Evolutionary conservation across 1,140 invertebrate species (phyloP).

Genomic region (Brachionus plicatilis): DNA sequence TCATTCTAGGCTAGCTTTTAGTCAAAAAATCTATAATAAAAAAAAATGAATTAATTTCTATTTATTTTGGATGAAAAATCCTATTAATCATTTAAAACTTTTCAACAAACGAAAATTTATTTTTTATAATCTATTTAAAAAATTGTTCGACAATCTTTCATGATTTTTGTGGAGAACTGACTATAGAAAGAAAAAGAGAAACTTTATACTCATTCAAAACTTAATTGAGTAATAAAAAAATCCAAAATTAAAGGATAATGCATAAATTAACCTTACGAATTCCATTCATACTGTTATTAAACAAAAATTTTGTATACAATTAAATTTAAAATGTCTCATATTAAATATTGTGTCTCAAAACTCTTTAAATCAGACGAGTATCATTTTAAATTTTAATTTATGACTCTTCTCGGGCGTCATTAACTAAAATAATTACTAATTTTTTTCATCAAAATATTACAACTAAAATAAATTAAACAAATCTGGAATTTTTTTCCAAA

Average conservation of each 20-base stretch:
- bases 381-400: background rate
- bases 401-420: background rate
- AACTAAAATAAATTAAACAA: too few relatives aligned
- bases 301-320: background rate
- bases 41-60: background rate
- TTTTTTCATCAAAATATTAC: background rate
- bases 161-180: too few relatives aligned
- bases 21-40: background rate
- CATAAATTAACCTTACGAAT: conserved; percentile 9
- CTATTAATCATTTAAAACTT: background rate
- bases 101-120: too few relatives aligned
- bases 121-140: too few relatives aligned
- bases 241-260: background rate
- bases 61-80: background rate
- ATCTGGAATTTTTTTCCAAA: too few relatives aligned
- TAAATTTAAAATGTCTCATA: background rate
- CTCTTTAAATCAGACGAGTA: background rate
- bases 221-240: background rate
- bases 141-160: too few relatives aligned
- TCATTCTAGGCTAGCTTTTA: background rate
- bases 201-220: background rate
- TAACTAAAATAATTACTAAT: background rate
- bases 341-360: background rate
- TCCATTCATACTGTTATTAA: background rate
- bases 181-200: background rate